A percentile compares a stretch with the other conserved stretches of the same genome.
These are phyloP conservation scores for Labeo calbasu DNA, from an alignment of 2,797 vertebrate genomes.

Conservation along the genomic window DNA sequence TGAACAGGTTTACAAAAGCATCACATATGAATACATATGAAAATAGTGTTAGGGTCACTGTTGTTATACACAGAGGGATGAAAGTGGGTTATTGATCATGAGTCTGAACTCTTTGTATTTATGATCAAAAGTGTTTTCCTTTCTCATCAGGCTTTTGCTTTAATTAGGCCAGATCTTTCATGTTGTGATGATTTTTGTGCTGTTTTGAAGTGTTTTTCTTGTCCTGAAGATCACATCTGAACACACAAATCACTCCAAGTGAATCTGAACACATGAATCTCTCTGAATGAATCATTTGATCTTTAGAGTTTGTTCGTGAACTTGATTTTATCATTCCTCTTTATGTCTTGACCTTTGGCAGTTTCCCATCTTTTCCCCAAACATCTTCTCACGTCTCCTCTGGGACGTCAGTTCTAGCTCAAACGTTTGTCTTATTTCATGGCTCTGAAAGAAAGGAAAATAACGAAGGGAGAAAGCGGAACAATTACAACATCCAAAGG, in stretches of 20 bases:
- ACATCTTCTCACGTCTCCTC: constrained; percentile 6
- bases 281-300: neutral
- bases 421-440: neutral
- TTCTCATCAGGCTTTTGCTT: neutral
- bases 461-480: too few species aligned
- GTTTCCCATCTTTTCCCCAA: neutral
- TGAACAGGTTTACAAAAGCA: too few species aligned
- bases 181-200: neutral
- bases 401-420: neutral
- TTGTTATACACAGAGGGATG: neutral
- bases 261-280: neutral
- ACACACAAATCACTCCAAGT: neutral
- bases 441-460: neutral
- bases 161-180: neutral
- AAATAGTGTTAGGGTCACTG: neutral
- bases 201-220: neutral
- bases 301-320: neutral
- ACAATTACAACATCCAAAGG: too few species aligned
- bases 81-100: neutral
- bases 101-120: neutral
- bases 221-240: neutral
- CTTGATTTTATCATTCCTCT: neutral
- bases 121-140: neutral
- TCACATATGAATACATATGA: too few species aligned
- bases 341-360: neutral